Percentiles rank a stretch among this genome's conserved stretches.
Conservation (phyloP, 2,888 invertebrate species). For the Alloscopus bannaensis region DNA sequence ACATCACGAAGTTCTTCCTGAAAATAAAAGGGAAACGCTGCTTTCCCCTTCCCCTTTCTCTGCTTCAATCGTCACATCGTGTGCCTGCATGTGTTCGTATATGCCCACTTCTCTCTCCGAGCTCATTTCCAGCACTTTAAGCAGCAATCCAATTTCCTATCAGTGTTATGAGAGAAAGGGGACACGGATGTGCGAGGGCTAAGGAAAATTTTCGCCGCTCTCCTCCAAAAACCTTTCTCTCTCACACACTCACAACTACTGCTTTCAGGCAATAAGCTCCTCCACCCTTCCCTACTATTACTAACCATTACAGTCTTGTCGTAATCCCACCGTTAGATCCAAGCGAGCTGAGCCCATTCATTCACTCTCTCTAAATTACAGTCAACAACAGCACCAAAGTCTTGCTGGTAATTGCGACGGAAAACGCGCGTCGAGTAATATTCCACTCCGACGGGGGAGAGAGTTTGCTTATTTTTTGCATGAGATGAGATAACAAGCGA, state of each 20-base stretch:
- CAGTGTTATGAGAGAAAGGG: constrained; percentile 14
- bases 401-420: too few relatives aligned
- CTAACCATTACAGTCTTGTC: constrained; percentile 6
- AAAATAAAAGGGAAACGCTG: neutral
- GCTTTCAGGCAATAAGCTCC: neutral
- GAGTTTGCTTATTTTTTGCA: constrained; percentile 5
- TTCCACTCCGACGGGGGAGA: neutral
- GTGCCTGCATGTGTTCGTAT: too few relatives aligned
- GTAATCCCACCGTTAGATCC: constrained; percentile 22
- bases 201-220: constrained; percentile 2
- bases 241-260: neutral
- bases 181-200: neutral
- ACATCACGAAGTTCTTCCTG: neutral
- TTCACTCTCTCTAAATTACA: constrained; percentile 21
- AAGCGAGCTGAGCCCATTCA: constrained; percentile 9
- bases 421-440: too few relatives aligned
- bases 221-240: neutral
- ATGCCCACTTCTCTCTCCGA: neutral
- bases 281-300: neutral
- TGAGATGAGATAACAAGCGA: constrained; percentile 1
- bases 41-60: neutral
- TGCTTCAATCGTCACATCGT: too few relatives aligned
- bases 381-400: neutral
- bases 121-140: constrained; percentile 11
- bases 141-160: constrained; percentile 21